phyloP scores from a whole-genome alignment of 64 coral and sea anemone species.

The Dendronephthya gigantea region DNA sequence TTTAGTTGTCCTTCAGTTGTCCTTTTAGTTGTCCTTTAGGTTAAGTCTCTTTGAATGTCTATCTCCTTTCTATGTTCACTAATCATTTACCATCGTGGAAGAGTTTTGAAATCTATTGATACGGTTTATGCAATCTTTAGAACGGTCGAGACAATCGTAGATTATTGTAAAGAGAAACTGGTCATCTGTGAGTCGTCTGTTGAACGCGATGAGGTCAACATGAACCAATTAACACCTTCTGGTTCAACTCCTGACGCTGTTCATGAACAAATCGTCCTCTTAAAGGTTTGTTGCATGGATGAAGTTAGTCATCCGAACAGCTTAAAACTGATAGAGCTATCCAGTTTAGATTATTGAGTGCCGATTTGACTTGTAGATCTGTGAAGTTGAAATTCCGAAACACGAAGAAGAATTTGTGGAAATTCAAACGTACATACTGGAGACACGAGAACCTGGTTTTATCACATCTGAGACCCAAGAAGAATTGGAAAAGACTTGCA shows the following conservation, averaged over 20 bases:
- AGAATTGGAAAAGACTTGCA: background rate
- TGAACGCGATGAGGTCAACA: background rate
- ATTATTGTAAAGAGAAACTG: background rate
- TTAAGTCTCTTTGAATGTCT: too few species aligned
- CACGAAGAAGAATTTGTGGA: background rate
- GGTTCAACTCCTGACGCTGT: background rate
- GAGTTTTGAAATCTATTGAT: too few species aligned
- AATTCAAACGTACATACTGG: background rate
- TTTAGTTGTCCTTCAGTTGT: too few species aligned
- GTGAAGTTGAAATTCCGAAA: background rate
- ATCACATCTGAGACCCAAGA: background rate
- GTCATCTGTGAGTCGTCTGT: background rate
- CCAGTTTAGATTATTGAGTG: background rate
- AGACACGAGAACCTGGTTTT: background rate
- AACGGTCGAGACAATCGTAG: background rate
- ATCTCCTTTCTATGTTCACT: too few species aligned
- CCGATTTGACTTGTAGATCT: background rate
- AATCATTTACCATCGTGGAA: background rate
- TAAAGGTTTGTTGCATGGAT: background rate
- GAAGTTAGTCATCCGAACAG: background rate
- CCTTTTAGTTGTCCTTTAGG: too few species aligned
- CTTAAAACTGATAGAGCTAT: background rate
- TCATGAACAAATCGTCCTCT: background rate
- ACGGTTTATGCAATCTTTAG: too few species aligned
- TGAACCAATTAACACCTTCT: slow-evolving; percentile 1